These are phyloP conservation scores for Nyctalus aviator DNA, from an alignment of 2,797 vertebrate genomes.

Conservation along the genomic window DNA sequence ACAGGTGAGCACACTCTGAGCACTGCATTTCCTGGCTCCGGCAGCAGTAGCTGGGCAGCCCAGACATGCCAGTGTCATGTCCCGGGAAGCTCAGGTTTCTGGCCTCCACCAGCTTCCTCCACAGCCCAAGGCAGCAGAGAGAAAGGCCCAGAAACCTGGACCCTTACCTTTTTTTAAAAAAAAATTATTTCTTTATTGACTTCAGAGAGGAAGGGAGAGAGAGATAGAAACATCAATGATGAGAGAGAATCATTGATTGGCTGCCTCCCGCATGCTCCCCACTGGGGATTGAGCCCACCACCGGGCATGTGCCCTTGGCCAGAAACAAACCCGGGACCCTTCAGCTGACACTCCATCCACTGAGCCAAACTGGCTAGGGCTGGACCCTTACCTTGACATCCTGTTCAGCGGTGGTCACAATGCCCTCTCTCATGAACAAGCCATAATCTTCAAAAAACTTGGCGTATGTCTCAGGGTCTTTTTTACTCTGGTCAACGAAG, in stretches of 20 bases:
- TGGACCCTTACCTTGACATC: constrained; percentile 92
- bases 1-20: too few species aligned
- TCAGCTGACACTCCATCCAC: too few species aligned
- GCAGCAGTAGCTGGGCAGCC: background rate
- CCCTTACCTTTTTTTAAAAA: constrained; percentile 89
- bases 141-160: background rate
- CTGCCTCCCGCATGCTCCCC: too few species aligned
- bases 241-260: too few species aligned
- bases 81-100: background rate
- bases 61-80: fast-evolving
- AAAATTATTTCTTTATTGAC: too few species aligned
- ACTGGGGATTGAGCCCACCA: too few species aligned
- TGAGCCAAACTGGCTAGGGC: too few species aligned
- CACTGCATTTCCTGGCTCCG: background rate
- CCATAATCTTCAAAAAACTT: constrained; percentile 97
- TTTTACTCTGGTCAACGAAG: constrained; percentile 96
- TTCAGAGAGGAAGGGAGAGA: too few species aligned
- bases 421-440: constrained; percentile 97
- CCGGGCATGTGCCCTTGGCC: too few species aligned
- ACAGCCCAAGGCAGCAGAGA: background rate
- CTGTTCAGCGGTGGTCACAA: constrained; percentile 95
- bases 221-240: too few species aligned
- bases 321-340: too few species aligned
- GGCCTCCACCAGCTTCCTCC: background rate
- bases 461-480: constrained; percentile 95